Evolutionary conservation across 2,797 vertebrate genomes (phyloP).

Genomic region (Thaleichthys pacificus): DNA sequence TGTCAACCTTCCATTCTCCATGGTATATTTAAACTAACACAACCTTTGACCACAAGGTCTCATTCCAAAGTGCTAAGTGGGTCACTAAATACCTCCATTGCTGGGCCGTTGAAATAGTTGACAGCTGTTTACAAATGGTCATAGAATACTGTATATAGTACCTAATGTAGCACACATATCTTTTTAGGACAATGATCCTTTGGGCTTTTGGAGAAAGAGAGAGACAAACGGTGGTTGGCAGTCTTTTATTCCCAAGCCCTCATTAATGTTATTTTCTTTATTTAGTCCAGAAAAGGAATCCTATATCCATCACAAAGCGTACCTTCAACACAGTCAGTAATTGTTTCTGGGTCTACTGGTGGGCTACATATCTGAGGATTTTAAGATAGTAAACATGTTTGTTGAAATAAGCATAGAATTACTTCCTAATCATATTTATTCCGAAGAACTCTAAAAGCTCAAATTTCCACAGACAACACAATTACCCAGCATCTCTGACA

Average conservation of each 20-base stretch:
- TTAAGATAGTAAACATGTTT: neutral
- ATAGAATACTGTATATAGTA: slow-evolving; percentile 46
- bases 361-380: neutral
- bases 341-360: slow-evolving; percentile 29
- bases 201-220: slow-evolving; percentile 57
- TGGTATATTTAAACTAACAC: neutral
- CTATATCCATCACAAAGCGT: slow-evolving; percentile 54
- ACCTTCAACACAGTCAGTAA: slow-evolving; percentile 14
- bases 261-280: slow-evolving; percentile 58
- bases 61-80: neutral
- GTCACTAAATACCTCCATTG: slow-evolving; percentile 11
- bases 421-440: neutral
- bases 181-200: slow-evolving; percentile 66
- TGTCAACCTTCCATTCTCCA: slow-evolving; percentile 24
- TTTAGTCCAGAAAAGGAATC: slow-evolving; percentile 39
- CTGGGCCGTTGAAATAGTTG: slow-evolving; percentile 43
- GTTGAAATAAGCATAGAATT: neutral
- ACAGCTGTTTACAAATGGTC: slow-evolving; percentile 49
- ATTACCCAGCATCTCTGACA: slow-evolving; percentile 38
- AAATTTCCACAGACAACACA: slow-evolving; percentile 13
- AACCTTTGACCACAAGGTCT: neutral
- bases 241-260: slow-evolving; percentile 60
- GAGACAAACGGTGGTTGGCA: slow-evolving; percentile 63
- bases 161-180: slow-evolving; percentile 33
- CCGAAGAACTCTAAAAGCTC: neutral